Conservation (phyloP, 2,888 invertebrate species). For the Acanthosepion lycidas region DNA sequence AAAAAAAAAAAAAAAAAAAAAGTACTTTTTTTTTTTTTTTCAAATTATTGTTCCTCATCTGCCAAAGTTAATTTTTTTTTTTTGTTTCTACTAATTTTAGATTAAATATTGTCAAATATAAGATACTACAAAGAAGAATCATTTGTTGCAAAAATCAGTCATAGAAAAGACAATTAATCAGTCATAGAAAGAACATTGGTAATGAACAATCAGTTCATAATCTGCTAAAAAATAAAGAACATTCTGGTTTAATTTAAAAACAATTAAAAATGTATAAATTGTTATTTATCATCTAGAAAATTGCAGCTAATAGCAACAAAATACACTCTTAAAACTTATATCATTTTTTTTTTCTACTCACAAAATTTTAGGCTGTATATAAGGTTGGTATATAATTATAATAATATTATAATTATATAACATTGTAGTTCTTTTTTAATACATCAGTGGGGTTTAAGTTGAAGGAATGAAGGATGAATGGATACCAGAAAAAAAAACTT, state of each 20-base stretch:
- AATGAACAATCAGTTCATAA: not conserved
- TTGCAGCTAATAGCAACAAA: not conserved
- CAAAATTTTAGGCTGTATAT: not conserved
- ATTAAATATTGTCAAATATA: not conserved
- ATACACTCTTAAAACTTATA: not conserved
- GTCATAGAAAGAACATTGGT: not conserved
- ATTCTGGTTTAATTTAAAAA: not conserved
- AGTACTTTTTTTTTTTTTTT: too few species aligned
- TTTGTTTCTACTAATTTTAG: not conserved
- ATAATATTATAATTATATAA: not conserved
- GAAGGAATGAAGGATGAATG: not conserved
- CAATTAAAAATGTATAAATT: not conserved
- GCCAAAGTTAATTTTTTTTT: too few species aligned
- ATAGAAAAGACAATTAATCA: too few species aligned
- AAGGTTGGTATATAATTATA: not conserved
- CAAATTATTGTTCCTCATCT: too few species aligned
- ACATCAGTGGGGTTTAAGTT: not conserved
- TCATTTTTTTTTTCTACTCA: not conserved
- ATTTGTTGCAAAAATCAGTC: constrained; percentile 13
- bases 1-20: too few species aligned
- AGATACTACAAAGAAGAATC: not conserved
- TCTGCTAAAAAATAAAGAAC: not conserved
- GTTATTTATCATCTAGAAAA: not conserved
- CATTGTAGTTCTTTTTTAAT: not conserved
- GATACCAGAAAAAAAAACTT: not conserved